Evolutionary conservation across 2,888 invertebrate genomes (phyloP).

Genomic region (Nebria salina): DNA sequence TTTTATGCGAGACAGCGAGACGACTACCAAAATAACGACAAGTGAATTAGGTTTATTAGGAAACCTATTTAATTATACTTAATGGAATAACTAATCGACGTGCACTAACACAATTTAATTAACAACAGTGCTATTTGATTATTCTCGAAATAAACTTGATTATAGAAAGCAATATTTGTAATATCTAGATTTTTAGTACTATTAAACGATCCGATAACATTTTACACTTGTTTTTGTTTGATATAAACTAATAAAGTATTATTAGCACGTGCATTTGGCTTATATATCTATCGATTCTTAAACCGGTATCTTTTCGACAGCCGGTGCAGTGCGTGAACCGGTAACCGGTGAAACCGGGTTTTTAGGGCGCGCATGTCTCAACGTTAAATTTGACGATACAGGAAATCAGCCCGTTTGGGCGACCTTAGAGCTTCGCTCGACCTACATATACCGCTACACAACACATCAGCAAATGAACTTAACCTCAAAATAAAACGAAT

Average conservation of each 20-base stretch:
- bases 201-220: too few species aligned
- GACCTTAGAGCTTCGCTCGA: background rate
- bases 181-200: too few species aligned
- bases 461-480: background rate
- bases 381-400: background rate
- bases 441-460: background rate
- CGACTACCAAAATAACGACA: background rate
- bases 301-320: background rate
- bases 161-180: too few species aligned
- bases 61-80: background rate
- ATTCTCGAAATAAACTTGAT: too few species aligned
- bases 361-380: background rate
- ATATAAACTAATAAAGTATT: background rate
- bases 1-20: background rate
- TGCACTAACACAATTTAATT: background rate
- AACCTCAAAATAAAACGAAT: background rate
- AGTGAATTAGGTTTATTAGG: background rate
- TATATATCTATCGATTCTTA: background rate
- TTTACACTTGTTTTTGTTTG: background rate
- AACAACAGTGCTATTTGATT: background rate
- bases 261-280: background rate
- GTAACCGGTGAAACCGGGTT: background rate
- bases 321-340: constrained; percentile 1
- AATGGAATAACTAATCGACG: background rate
- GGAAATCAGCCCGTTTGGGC: background rate